Percentiles rank a stretch among this genome's conserved stretches.
These are phyloP conservation scores for Anas platyrhynchos DNA, from an alignment of 2,113 vertebrate genomes.

Conservation along the genomic window DNA sequence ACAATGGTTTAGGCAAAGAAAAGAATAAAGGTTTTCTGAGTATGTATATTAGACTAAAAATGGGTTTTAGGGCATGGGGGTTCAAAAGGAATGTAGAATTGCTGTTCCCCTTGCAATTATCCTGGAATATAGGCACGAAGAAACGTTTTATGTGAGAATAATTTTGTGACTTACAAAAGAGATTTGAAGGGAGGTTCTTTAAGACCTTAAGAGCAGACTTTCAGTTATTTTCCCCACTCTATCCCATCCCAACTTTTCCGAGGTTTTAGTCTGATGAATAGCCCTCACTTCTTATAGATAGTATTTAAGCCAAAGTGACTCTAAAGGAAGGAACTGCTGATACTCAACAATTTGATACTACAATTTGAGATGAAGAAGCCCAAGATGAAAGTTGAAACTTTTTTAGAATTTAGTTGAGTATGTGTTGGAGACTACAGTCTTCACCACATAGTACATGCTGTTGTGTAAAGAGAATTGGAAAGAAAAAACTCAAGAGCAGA, in stretches of 20 bases:
- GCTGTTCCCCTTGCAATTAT: background rate
- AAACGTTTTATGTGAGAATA: background rate
- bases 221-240: background rate
- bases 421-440: background rate
- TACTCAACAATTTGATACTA: no score
- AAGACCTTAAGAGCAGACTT: background rate
- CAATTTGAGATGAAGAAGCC: background rate
- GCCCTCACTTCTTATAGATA: background rate
- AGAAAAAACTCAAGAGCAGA: background rate
- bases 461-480: background rate
- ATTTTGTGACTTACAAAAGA: background rate
- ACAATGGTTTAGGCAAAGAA: background rate
- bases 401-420: background rate
- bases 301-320: background rate
- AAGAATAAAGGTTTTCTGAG: background rate
- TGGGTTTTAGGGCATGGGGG: accelerated
- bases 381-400: background rate
- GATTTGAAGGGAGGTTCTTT: background rate
- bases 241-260: accelerated
- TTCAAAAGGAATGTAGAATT: background rate
- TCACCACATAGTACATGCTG: background rate
- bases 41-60: background rate
- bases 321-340: background rate
- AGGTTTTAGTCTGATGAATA: background rate
- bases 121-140: background rate